Conservation (phyloP, 2,888 invertebrate species). For the Dicranocentrus wangi region DNA sequence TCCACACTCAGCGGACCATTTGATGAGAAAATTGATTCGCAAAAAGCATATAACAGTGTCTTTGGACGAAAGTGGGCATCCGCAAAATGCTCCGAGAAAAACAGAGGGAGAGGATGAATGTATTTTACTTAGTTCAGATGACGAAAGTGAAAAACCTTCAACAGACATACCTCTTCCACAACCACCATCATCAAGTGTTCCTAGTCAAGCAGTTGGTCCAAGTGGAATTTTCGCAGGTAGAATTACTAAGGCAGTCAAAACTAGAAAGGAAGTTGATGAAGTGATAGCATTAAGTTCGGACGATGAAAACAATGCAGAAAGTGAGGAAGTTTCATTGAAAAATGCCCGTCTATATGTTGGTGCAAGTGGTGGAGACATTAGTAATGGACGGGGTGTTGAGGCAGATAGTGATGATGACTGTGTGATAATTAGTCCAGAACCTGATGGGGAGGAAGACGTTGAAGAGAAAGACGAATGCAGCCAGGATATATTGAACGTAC, state of each 20-base stretch:
- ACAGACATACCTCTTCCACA: neutral
- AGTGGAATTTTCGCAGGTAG: too few relatives aligned
- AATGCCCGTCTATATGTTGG: conserved; percentile 19
- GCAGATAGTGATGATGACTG: conserved; percentile 90
- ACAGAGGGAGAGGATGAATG: conserved; percentile 34
- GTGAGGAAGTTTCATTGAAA: neutral
- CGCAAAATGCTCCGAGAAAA: conserved; percentile 1
- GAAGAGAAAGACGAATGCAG: conserved; percentile 86
- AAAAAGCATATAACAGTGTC: conserved; percentile 58
- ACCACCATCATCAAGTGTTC: neutral
- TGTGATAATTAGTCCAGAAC: conserved; percentile 86
- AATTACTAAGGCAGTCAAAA: too few relatives aligned
- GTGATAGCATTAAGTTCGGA: conserved; percentile 57
- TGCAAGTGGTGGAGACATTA: conserved; percentile 17
- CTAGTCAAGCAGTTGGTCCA: conserved; percentile 18
- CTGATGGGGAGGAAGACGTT: conserved; percentile 83
- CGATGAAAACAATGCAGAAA: conserved; percentile 52
- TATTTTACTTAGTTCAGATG: conserved; percentile 50
- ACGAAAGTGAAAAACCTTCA: conserved; percentile 42
- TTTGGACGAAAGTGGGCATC: conserved; percentile 26
- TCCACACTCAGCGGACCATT: conserved; percentile 1
- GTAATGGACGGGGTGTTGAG: conserved; percentile 76
- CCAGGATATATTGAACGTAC: conserved; percentile 92
- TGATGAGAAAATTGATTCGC: conserved; percentile 42
- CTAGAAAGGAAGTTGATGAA: neutral